phyloP scores from a whole-genome alignment of 2,113 vertebrate species.

The Mungos mungo region DNA sequence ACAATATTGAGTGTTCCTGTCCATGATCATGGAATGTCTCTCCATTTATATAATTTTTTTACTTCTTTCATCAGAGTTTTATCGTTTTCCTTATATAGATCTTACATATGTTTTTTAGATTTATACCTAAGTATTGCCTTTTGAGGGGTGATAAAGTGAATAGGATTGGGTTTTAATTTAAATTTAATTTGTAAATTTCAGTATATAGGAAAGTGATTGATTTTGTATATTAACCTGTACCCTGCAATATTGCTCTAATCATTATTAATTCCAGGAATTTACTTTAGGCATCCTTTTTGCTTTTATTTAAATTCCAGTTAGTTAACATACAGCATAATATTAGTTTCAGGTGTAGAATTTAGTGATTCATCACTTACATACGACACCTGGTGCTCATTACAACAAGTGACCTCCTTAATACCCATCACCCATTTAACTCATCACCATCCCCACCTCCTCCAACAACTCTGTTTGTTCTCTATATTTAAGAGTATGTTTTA shows the following conservation, averaged over 20 bases:
- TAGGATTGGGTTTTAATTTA: not conserved
- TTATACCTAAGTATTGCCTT: not conserved
- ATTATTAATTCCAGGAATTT: not conserved
- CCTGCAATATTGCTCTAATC: not conserved
- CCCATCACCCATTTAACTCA: not conserved
- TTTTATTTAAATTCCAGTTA: not conserved
- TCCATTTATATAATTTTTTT: not conserved
- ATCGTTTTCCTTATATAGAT: not conserved
- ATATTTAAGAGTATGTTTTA: not conserved
- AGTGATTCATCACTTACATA: not conserved
- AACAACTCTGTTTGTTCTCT: not conserved
- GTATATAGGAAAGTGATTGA: not conserved
- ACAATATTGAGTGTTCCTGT: not conserved
- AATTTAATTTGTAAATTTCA: not conserved
- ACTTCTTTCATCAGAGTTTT: not conserved
- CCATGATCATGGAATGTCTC: not conserved
- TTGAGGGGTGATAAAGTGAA: not conserved
- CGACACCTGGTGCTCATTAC: not conserved
- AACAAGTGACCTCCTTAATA: not conserved
- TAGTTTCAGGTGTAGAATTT: not conserved
- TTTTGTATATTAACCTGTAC: not conserved
- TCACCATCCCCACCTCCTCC: not conserved
- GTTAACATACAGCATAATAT: not conserved
- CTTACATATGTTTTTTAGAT: not conserved
- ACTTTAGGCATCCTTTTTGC: not conserved